phyloP scores from a whole-genome alignment of 1,140 invertebrate species.

The Eubasilissa regina region DNA sequence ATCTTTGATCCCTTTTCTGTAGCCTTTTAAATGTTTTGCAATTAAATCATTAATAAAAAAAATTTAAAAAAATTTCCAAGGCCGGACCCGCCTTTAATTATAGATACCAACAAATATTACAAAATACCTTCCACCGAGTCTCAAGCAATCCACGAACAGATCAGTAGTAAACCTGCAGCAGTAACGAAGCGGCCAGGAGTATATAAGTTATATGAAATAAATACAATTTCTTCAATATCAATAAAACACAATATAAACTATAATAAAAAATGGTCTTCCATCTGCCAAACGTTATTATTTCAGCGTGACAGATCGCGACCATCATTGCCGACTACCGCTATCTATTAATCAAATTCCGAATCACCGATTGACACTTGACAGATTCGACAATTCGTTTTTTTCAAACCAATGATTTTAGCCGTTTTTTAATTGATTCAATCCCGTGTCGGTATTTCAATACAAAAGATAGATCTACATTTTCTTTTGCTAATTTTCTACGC shows the following conservation, averaged over 20 bases:
- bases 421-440: slow-evolving; percentile 22
- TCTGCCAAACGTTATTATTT: not conserved
- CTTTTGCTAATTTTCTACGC: too few relatives aligned
- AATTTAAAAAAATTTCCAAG: too few relatives aligned
- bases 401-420: slow-evolving; percentile 8
- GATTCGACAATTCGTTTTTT: slow-evolving; percentile 14
- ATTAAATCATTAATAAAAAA: too few relatives aligned
- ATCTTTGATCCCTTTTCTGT: too few relatives aligned
- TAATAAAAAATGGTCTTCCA: not conserved
- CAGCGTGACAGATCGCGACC: slow-evolving; percentile 14
- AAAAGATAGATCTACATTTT: too few relatives aligned
- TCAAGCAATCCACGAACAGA: too few relatives aligned
- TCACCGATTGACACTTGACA: slow-evolving; percentile 28
- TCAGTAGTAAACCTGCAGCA: too few relatives aligned
- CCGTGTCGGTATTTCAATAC: not conserved
- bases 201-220: not conserved
- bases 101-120: too few relatives aligned
- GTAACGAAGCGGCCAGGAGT: too few relatives aligned
- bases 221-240: not conserved
- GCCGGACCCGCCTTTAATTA: too few relatives aligned
- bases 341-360: slow-evolving; percentile 13
- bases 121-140: too few relatives aligned
- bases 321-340: not conserved
- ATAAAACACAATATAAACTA: not conserved
- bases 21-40: too few relatives aligned